Base-by-base conservation (phyloP, 2,888 invertebrate species). In the Nasonia oneida region DNA sequence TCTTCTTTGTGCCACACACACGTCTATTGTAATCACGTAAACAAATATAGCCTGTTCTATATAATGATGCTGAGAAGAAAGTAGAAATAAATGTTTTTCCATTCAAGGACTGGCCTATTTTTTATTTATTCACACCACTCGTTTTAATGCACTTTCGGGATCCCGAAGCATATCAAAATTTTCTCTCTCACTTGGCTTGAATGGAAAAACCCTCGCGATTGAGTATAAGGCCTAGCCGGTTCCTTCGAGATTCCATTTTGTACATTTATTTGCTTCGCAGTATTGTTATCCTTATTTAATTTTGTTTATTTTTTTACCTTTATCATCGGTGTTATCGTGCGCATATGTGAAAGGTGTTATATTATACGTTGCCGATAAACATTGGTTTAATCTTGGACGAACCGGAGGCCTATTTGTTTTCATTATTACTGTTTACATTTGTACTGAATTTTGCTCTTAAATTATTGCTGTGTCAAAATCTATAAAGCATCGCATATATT, bases 41-140 rank as follows among this genome's bases (percentile, higher is more conserved):
- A 75, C 50, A 82, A 70, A 64, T 88, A 89, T 88, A 88, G 84
- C 85, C 87, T 89, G 87, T 89, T 88, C 75, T 80, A 78, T 76
- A 74, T 80, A 79, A 90, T 89, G 88, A 88, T 88, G 79, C 90
- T 90, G 88, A 89, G 88, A 89, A 90, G 89, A 90, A 91, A 90
- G 90, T 92, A 91, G 91, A 93, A 93, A 93, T 93, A 93, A 93
- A 93, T 91, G 92, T 93, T 93, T 93, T 93, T 93, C 93, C 93
- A 93, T 93, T 93, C 93, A 92, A 93, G 92, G 90, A 92, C 89
- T 92, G 89, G 92, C 92, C 90, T 92, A 87, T 91, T 71, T 89
- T 91, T 92, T 92, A 92, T 93, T 93, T 92, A 90, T 92, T 91
- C 88, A 88, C 90, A 92, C 92, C 92, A 92, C 90, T 90, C 88